A percentile compares a stretch with the other conserved stretches of the same genome.
These are phyloP conservation scores for Neuroterus valhalla DNA, from an alignment of 1,140 invertebrate genomes.

Conservation along the genomic window DNA sequence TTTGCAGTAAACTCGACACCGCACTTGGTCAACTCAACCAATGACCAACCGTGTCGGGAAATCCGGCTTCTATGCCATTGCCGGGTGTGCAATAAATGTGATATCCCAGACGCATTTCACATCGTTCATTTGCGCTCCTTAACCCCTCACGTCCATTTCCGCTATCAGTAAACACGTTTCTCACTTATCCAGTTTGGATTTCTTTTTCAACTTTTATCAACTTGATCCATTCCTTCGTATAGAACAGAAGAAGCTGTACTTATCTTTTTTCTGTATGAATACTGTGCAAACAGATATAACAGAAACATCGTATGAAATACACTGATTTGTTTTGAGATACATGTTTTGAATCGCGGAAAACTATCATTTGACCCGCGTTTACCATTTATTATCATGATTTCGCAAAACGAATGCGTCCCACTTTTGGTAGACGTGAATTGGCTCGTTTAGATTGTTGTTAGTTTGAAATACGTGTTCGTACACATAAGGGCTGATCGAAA, in stretches of 20 bases:
- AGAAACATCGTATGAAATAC: neutral
- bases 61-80: slow-evolving; percentile 16
- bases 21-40: slow-evolving; percentile 14
- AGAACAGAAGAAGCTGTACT: slow-evolving; percentile 15
- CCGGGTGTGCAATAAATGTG: slow-evolving; percentile 14
- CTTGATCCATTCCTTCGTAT: too few species aligned
- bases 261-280: slow-evolving; percentile 32
- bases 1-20: slow-evolving; percentile 25
- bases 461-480: neutral
- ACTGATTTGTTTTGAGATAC: neutral
- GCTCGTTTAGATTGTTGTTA: neutral
- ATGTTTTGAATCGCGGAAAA: too few species aligned
- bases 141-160: slow-evolving; percentile 8
- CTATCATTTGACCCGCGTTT: too few species aligned
- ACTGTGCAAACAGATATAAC: slow-evolving; percentile 33
- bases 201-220: too few species aligned
- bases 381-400: neutral
- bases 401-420: neutral
- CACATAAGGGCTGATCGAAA: slow-evolving; percentile 30
- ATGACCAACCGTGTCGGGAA: slow-evolving; percentile 13
- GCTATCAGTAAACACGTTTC: slow-evolving; percentile 12
- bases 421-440: neutral
- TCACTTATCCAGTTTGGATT: neutral
- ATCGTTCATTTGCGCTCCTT: slow-evolving; percentile 15
- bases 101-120: neutral